Evolutionary conservation across 2,113 vertebrate genomes (phyloP).

Genomic region (Telmatochromis sp.): DNA sequence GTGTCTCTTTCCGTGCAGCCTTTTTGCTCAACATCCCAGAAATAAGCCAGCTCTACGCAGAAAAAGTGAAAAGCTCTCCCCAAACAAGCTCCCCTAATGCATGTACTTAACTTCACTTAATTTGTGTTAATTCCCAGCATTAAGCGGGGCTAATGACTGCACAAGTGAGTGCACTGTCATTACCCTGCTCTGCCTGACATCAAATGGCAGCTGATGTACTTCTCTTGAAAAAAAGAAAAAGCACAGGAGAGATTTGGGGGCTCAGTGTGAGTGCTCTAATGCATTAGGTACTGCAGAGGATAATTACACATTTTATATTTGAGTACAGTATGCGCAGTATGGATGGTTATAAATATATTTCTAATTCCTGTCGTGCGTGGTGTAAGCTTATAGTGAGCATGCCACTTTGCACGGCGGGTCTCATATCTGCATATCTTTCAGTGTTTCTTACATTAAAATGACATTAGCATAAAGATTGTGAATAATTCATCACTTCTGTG

Average conservation of each 20-base stretch:
- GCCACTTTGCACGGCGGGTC: slow-evolving; percentile 2
- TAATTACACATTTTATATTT: slow-evolving; percentile 46
- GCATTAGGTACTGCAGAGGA: slow-evolving; percentile 51
- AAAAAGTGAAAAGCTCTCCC: slow-evolving; percentile 50
- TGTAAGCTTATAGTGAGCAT: not conserved
- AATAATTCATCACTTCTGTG: slow-evolving; percentile 77
- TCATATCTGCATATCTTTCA: slow-evolving; percentile 44
- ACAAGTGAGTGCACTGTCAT: slow-evolving; percentile 67
- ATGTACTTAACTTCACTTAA: slow-evolving; percentile 71
- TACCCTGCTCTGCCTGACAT: slow-evolving; percentile 61
- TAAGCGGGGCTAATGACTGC: slow-evolving; percentile 64
- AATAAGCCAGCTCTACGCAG: not conserved
- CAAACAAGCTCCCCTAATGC: slow-evolving; percentile 68
- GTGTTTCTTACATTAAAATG: slow-evolving; percentile 66
- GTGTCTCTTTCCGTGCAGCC: not conserved
- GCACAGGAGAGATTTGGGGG: slow-evolving; percentile 55
- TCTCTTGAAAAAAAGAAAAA: not conserved
- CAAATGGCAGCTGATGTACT: slow-evolving; percentile 67
- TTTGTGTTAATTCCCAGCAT: slow-evolving; percentile 70
- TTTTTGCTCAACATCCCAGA: not conserved
- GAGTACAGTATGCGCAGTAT: slow-evolving; percentile 30
- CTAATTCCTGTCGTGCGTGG: not conserved
- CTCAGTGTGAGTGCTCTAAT: slow-evolving; percentile 54
- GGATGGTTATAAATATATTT: slow-evolving; percentile 23
- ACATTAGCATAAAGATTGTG: slow-evolving; percentile 77